Percentiles rank a stretch among this genome's conserved stretches.
These are phyloP conservation scores for Polypedilum pembai DNA, from an alignment of 1,140 invertebrate genomes.

Conservation along the genomic window DNA sequence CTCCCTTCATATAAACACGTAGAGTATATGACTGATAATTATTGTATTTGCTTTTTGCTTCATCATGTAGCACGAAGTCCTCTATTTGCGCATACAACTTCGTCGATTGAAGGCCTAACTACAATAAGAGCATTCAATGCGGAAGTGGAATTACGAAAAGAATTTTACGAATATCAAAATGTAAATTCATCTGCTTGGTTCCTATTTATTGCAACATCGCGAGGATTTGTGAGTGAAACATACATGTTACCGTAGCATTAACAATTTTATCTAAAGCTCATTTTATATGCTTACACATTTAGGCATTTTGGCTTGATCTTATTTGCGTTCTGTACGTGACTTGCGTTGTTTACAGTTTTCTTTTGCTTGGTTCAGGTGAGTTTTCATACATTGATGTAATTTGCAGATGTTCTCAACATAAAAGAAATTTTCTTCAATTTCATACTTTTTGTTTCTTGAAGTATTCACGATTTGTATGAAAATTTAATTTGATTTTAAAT, in stretches of 20 bases:
- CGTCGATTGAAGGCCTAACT: conserved; percentile 67
- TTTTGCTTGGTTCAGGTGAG: conserved; percentile 39
- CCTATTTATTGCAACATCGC: conserved; percentile 54
- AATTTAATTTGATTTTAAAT: background rate
- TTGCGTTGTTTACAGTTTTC: conserved; percentile 46
- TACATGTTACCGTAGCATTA: background rate
- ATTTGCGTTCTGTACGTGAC: conserved; percentile 55
- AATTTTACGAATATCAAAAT: conserved; percentile 58
- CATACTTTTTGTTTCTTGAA: background rate
- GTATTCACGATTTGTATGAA: background rate
- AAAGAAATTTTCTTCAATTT: too few relatives aligned
- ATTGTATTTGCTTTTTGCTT: background rate
- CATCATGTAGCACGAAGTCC: conserved; percentile 55
- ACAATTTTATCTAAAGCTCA: background rate
- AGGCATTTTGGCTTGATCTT: conserved; percentile 48
- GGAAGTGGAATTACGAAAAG: conserved; percentile 59
- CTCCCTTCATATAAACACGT: background rate
- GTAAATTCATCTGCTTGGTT: conserved; percentile 49
- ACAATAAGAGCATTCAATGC: conserved; percentile 69
- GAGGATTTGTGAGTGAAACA: conserved; percentile 50
- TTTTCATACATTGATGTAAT: background rate
- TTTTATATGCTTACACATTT: background rate
- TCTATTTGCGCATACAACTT: conserved; percentile 70
- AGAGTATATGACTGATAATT: background rate
- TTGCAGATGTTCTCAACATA: too few relatives aligned